A percentile compares a stretch with the other conserved stretches of the same genome.
phyloP scores from a whole-genome alignment of 2,888 invertebrate genomes.

The Drosophila flavopinicola region DNA sequence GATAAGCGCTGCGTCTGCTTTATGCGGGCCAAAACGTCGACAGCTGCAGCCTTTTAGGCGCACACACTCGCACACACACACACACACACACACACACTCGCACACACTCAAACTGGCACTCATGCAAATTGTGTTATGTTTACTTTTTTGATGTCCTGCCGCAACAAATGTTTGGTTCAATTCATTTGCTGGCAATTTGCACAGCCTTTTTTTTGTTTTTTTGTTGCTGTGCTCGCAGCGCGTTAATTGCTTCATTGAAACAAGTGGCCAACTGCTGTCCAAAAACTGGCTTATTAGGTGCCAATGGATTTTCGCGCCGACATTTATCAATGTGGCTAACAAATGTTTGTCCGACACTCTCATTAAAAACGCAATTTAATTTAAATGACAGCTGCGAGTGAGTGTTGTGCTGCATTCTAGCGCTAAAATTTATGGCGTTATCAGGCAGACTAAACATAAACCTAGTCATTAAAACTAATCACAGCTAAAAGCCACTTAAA shows the following conservation, averaged over 20 bases:
- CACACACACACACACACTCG: slow-evolving; percentile 1
- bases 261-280: slow-evolving; percentile 60
- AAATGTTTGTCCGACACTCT: slow-evolving; percentile 31
- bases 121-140: slow-evolving; percentile 63
- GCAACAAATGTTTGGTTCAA: slow-evolving; percentile 76
- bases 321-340: slow-evolving; percentile 48
- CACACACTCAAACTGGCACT: slow-evolving; percentile 5
- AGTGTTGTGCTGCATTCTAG: slow-evolving; percentile 49
- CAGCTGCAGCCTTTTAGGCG: slow-evolving; percentile 74
- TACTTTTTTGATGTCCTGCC: slow-evolving; percentile 73
- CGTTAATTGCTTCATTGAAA: slow-evolving; percentile 81
- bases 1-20: slow-evolving; percentile 72
- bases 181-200: slow-evolving; percentile 64
- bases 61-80: slow-evolving; percentile 32
- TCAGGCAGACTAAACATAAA: slow-evolving; percentile 29
- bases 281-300: slow-evolving; percentile 71
- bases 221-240: slow-evolving; percentile 22
- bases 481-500: slow-evolving; percentile 75
- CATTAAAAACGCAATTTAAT: slow-evolving; percentile 75
- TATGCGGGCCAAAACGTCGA: slow-evolving; percentile 75
- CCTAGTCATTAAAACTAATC: slow-evolving; percentile 72
- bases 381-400: slow-evolving; percentile 56
- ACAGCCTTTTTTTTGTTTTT: slow-evolving; percentile 47
- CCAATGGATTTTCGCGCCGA: slow-evolving; percentile 60
- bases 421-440: slow-evolving; percentile 23